These are phyloP conservation scores for Himalopsyche kuldschensis DNA, from an alignment of 2,888 invertebrate species.

Conservation along the genomic window DNA sequence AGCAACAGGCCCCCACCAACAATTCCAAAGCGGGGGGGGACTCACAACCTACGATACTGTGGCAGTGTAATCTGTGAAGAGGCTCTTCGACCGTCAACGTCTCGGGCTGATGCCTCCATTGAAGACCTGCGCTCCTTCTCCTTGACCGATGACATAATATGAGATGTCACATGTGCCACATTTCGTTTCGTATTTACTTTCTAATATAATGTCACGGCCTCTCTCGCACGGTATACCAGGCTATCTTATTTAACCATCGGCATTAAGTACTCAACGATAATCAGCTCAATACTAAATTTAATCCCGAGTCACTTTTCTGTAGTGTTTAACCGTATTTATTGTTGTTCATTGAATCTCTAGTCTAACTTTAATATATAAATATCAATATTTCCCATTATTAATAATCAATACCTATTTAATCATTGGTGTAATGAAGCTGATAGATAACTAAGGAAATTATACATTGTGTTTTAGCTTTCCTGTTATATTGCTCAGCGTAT, in stretches of 20 bases:
- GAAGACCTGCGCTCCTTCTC: conserved; percentile 30
- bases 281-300: not conserved
- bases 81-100: not conserved
- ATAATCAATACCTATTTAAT: conserved; percentile 4
- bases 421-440: conserved; percentile 8
- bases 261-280: conserved; percentile 1
- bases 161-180: conserved; percentile 29
- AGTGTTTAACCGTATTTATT: not conserved
- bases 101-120: not conserved
- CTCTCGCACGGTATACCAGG: conserved; percentile 17
- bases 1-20: conserved; percentile 79
- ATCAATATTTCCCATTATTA: conserved; percentile 1
- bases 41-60: conserved; percentile 98
- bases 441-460: not conserved
- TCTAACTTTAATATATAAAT: not conserved
- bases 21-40: conserved; percentile 77
- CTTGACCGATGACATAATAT: conserved; percentile 30
- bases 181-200: conserved; percentile 20
- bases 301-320: not conserved
- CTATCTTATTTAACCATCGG: not conserved
- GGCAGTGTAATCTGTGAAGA: conserved; percentile 94
- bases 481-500: not conserved
- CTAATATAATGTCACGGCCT: conserved; percentile 13
- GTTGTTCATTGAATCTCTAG: conserved; percentile 1
- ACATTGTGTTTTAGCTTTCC: not conserved